phyloP scores from a whole-genome alignment of 2,113 vertebrate genomes.

The Apaloderma vittatum region DNA sequence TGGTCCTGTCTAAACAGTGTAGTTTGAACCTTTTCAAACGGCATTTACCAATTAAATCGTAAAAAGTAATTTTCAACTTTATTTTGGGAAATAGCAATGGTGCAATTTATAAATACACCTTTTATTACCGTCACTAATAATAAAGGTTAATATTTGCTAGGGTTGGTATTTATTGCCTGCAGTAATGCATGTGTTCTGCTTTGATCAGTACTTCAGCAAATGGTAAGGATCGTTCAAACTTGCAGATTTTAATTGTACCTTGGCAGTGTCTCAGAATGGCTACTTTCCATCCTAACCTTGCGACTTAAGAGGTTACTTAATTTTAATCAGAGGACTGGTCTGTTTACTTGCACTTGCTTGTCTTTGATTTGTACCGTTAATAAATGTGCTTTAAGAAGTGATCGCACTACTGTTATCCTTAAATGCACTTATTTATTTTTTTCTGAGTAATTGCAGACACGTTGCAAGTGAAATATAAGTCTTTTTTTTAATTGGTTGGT shows the following conservation, averaged over 20 bases:
- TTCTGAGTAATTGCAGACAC: neutral
- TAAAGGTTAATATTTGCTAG: slow-evolving; percentile 62
- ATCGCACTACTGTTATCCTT: neutral
- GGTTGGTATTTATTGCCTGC: slow-evolving; percentile 53
- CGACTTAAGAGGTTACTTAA: neutral
- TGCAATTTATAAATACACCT: neutral
- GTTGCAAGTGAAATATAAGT: neutral
- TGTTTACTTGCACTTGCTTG: neutral
- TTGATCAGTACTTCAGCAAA: neutral
- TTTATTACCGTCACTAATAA: slow-evolving; percentile 15
- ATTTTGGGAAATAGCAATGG: neutral
- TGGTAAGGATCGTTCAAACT: neutral
- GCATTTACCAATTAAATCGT: slow-evolving; percentile 22
- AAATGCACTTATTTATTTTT: neutral
- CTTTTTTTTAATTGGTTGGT: neutral
- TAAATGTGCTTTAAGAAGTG: neutral
- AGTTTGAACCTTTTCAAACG: slow-evolving; percentile 45
- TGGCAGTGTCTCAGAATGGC: neutral
- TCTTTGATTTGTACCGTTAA: neutral
- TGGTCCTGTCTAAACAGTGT: neutral
- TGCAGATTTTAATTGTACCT: neutral
- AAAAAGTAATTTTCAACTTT: slow-evolving; percentile 60
- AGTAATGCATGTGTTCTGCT: neutral
- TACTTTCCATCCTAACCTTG: slow-evolving; percentile 22
- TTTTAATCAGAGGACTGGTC: neutral